Evolutionary conservation across 2,113 vertebrate genomes (phyloP).

Genomic region (Turnix velox): DNA sequence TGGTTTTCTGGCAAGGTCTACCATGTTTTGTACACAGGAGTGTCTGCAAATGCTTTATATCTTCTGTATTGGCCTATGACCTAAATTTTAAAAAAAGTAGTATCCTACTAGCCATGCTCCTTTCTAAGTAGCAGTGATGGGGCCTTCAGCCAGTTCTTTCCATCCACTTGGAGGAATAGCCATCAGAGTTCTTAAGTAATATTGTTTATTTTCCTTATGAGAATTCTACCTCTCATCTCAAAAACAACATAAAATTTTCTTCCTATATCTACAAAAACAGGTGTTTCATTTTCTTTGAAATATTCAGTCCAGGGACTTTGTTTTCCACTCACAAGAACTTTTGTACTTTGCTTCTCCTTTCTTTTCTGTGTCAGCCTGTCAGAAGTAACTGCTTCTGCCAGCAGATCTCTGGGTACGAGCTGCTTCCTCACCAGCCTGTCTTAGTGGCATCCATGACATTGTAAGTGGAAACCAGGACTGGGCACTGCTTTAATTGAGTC

Average conservation of each 20-base stretch:
- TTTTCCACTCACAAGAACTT: not conserved
- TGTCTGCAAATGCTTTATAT: not conserved
- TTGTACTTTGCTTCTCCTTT: not conserved
- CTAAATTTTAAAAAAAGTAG: not conserved
- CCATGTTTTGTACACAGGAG: fast-evolving
- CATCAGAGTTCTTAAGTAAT: not conserved
- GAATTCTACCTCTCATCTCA: not conserved
- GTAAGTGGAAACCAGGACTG: not conserved
- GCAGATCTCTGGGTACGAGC: not conserved
- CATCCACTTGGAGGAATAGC: not conserved
- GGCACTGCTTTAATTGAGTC: not conserved
- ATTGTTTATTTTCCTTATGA: not conserved
- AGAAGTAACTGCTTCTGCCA: not conserved
- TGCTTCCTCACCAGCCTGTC: not conserved
- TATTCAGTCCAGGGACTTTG: not conserved
- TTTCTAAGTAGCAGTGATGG: not conserved
- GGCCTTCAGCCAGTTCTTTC: not conserved
- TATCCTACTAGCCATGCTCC: not conserved
- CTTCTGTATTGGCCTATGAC: not conserved
- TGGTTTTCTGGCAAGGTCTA: no score
- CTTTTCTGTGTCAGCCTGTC: not conserved
- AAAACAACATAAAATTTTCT: not conserved
- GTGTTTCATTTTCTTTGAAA: conserved; percentile 30
- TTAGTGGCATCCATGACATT: fast-evolving
- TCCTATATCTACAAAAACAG: not conserved